phyloP scores from a whole-genome alignment of 2,888 invertebrate species.

The Odiellus spinosus region DNA sequence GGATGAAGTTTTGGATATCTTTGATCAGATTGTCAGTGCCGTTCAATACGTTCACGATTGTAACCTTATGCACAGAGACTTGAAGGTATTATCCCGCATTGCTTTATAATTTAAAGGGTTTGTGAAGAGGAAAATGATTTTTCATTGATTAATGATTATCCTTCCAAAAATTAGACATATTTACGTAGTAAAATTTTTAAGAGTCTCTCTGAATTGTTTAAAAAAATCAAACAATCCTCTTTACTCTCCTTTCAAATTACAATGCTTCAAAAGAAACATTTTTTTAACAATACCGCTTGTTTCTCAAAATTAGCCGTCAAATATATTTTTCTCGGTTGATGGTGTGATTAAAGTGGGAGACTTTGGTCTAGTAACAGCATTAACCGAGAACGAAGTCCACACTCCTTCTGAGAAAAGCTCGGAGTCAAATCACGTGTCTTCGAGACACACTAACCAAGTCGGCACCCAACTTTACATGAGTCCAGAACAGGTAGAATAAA shows the following conservation, averaged over 20 bases:
- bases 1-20: slow-evolving; percentile 44
- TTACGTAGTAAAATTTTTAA: no score
- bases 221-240: no score
- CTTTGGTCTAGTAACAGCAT: slow-evolving; percentile 90
- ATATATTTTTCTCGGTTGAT: slow-evolving; percentile 82
- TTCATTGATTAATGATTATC: no score
- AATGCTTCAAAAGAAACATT: no score
- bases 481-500: slow-evolving; percentile 60
- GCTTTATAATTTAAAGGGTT: no score
- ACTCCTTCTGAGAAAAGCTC: slow-evolving; percentile 9
- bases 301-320: slow-evolving; percentile 47
- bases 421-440: slow-evolving; percentile 4
- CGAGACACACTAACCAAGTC: slow-evolving; percentile 42
- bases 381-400: slow-evolving; percentile 39
- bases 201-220: no score
- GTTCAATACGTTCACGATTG: slow-evolving; percentile 88
- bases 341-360: slow-evolving; percentile 89
- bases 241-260: no score
- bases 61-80: slow-evolving; percentile 85
- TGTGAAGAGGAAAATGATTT: no score
- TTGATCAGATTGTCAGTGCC: slow-evolving; percentile 80
- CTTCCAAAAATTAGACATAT: no score
- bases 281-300: slow-evolving; percentile 5
- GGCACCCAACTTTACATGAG: slow-evolving; percentile 97
- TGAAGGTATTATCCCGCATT: slow-evolving; percentile 47